Evolutionary conservation across 2,888 invertebrate genomes (phyloP), one percentile per base, ranked within the genome.

Genomic region (Cerastis leucographa): DNA sequence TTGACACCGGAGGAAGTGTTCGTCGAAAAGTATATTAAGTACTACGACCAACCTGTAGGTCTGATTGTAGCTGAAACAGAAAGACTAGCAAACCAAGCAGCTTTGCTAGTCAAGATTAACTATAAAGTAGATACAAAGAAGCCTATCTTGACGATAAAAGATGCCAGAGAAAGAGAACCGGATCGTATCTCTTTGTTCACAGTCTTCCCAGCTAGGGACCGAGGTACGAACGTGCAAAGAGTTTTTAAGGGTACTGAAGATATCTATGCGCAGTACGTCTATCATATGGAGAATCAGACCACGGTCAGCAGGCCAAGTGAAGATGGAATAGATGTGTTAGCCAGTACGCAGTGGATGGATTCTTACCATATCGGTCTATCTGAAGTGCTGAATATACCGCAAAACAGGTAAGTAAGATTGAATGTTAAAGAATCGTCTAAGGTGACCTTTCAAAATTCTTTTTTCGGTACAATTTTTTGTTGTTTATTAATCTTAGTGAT

Each of bases 21-120:
- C 72, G 97, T 96, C 72, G 95, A 94, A 80, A 97, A 97, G 25
- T 91, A 93, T 42, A 96, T 98, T 0, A 92, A 95, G 70, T 98
- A 97, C 90, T 97, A 97, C 76, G 97, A 98, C 46, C 98, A 98
- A 91, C 97, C 98, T 0, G 92, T 98, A 22, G 98, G 98, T 0
- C 92, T 98, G 1, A 97, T 98, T 35, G 97, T 97, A 0, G 98
- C 98, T 44, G 97, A 96, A 83, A 96, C 96, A 6, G 96, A 97
- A 70, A 93, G 93, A 42, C 84, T 97, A 6, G 98, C 98, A 0
- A 95, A 97, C 62, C 92, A 95, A 85, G 98, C 97, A 0, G 97
- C 97, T 1, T 92, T 96, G 40, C 92, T 97, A 65, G 97, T 98
- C 0, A 95, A 97, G 89, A 94, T 98, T 0, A 95, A 94, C 51